These are phyloP conservation scores for Scortum barcoo DNA, from an alignment of 2,113 vertebrate species.

Conservation along the genomic window DNA sequence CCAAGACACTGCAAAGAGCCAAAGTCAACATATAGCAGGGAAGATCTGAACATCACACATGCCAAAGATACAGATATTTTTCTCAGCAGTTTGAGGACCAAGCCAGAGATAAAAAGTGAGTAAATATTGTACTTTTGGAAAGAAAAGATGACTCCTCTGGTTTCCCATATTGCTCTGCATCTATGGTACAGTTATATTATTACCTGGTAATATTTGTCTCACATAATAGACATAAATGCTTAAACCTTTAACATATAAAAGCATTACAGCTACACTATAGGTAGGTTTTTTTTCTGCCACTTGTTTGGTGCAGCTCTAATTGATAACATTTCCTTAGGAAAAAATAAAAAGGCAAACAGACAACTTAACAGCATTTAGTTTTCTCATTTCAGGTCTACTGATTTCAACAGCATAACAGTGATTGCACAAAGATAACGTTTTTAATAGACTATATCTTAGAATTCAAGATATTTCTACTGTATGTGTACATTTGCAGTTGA, in stretches of 20 bases:
- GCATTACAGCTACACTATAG: background rate
- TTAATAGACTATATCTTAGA: background rate
- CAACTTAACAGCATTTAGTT: background rate
- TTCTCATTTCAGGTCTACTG: background rate
- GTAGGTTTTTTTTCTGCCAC: background rate
- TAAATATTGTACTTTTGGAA: background rate
- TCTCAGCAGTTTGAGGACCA: background rate
- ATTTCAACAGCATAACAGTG: too few species aligned
- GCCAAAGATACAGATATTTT: background rate
- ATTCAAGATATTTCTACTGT: background rate
- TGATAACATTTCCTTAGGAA: background rate
- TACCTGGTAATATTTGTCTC: background rate
- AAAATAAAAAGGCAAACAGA: background rate
- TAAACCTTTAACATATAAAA: background rate
- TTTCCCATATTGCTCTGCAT: background rate
- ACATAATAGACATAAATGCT: background rate
- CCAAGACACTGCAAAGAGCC: slow-evolving; percentile 20
- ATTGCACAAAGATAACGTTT: too few species aligned
- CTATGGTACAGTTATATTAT: background rate
- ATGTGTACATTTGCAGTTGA: background rate
- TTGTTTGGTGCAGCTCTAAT: background rate
- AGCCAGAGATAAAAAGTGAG: background rate
- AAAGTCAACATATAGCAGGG: slow-evolving; percentile 4
- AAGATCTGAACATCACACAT: background rate
- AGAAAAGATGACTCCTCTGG: background rate